A percentile compares a stretch with the other conserved stretches of the same genome.
These are phyloP conservation scores for Hippocampus zosterae DNA, from an alignment of 2,113 vertebrate species.

Conservation along the genomic window DNA sequence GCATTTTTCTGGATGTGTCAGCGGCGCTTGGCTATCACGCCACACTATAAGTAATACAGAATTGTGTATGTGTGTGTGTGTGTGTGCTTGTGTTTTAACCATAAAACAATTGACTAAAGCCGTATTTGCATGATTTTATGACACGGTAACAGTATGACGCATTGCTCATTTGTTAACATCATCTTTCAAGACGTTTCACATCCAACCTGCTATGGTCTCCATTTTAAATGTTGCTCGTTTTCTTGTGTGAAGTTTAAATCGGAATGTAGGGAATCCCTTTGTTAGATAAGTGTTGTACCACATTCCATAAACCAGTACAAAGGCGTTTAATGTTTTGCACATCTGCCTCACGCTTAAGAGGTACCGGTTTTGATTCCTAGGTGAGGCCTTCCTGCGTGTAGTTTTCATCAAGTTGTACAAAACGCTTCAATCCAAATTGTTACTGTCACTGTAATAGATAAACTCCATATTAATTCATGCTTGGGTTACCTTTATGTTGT, in stretches of 20 bases:
- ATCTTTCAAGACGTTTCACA: conserved; percentile 25
- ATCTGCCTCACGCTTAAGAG: background rate
- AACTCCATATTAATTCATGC: no score
- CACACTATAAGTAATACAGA: conserved; percentile 24
- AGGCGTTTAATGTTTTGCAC: background rate
- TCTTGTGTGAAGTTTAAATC: conserved; percentile 36
- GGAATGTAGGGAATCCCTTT: conserved; percentile 18
- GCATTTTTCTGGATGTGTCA: conserved; percentile 61
- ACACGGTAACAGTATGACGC: conserved; percentile 6
- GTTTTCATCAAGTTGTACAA: background rate
- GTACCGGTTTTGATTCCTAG: background rate
- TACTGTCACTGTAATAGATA: no score
- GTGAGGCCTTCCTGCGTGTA: background rate
- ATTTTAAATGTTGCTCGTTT: conserved; percentile 25
- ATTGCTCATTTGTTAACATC: conserved; percentile 9
- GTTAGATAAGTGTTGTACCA: background rate
- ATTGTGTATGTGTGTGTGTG: conserved; percentile 33
- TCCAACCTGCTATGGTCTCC: background rate
- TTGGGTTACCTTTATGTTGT: no score
- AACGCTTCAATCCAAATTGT: no score
- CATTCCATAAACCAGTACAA: background rate
- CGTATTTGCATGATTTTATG: background rate
- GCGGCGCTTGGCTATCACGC: conserved; percentile 35
- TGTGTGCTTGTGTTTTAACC: background rate
- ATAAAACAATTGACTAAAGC: background rate